phyloP scores from a whole-genome alignment of 2,888 invertebrate species.

The Napeogenes inachia region DNA sequence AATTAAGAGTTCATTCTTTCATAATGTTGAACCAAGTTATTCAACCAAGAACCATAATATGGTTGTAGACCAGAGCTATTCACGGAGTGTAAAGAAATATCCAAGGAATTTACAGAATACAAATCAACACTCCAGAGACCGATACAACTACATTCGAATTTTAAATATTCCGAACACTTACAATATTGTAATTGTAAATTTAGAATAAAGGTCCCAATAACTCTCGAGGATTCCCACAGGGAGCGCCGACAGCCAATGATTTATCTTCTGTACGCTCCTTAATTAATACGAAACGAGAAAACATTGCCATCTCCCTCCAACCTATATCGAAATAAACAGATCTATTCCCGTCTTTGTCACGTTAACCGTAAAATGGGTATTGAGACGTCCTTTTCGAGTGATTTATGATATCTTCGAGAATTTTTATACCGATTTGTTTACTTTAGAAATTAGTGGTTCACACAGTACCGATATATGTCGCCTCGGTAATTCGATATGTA shows the following conservation, averaged over 20 bases:
- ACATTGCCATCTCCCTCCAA: conserved; percentile 48
- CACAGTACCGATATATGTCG: conserved; percentile 58
- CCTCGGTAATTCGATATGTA: conserved; percentile 60
- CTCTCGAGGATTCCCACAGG: conserved; percentile 75
- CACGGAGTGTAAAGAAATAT: conserved; percentile 21
- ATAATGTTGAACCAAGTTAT: conserved; percentile 4
- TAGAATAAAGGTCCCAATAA: conserved; percentile 75
- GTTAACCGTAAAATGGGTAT: conserved; percentile 56
- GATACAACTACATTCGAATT: conserved; percentile 51
- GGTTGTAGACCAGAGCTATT: conserved; percentile 3
- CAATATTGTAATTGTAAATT: conserved; percentile 76
- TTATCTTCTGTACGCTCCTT: conserved; percentile 68
- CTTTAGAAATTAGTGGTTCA: conserved; percentile 71
- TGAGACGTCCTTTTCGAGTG: conserved; percentile 68
- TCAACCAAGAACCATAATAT: not conserved
- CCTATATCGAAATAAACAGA: conserved; percentile 30
- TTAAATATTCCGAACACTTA: conserved; percentile 69
- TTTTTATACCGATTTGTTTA: conserved; percentile 74
- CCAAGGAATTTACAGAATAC: conserved; percentile 27
- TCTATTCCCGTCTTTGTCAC: conserved; percentile 40
- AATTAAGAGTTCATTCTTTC: not conserved
- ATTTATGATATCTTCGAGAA: conserved; percentile 63
- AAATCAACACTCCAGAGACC: conserved; percentile 50
- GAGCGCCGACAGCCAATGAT: conserved; percentile 74
- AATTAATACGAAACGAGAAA: conserved; percentile 63